Evolutionary conservation across 2,888 invertebrate genomes (phyloP).

Genomic region (Acleris laterana): DNA sequence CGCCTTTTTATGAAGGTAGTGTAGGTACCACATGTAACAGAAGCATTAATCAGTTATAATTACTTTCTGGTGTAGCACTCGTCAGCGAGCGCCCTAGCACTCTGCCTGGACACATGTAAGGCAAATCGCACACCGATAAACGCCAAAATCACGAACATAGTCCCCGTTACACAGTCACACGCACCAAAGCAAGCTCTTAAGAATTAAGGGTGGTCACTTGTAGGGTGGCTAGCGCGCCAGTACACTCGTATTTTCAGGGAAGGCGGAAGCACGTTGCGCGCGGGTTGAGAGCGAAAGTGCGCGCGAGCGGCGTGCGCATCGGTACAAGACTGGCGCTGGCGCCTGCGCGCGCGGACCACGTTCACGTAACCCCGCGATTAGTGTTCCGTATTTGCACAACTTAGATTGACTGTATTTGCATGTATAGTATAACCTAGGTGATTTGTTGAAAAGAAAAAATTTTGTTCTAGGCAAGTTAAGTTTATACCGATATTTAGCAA

Average conservation of each 20-base stretch:
- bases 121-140: constrained; percentile 78
- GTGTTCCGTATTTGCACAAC: constrained; percentile 41
- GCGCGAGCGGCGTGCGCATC: constrained; percentile 66
- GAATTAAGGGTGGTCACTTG: constrained; percentile 11
- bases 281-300: constrained; percentile 75
- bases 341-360: constrained; percentile 48
- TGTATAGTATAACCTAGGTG: neutral
- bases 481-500: too few relatives aligned
- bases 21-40: constrained; percentile 51
- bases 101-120: constrained; percentile 78
- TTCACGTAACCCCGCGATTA: constrained; percentile 68
- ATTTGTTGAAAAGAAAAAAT: neutral
- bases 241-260: constrained; percentile 20
- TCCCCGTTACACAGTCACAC: constrained; percentile 47
- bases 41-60: constrained; percentile 43
- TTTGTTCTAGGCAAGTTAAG: too few relatives aligned
- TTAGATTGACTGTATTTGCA: constrained; percentile 20
- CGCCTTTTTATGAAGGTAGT: constrained; percentile 1
- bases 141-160: constrained; percentile 79
- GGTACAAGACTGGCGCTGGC: constrained; percentile 65
- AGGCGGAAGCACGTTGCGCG: constrained; percentile 48
- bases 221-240: constrained; percentile 7
- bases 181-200: constrained; percentile 32
- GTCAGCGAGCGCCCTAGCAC: constrained; percentile 72
- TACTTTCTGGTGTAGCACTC: constrained; percentile 82